phyloP scores from a whole-genome alignment of 1,140 invertebrate genomes.

The Chymomyza costata region DNA sequence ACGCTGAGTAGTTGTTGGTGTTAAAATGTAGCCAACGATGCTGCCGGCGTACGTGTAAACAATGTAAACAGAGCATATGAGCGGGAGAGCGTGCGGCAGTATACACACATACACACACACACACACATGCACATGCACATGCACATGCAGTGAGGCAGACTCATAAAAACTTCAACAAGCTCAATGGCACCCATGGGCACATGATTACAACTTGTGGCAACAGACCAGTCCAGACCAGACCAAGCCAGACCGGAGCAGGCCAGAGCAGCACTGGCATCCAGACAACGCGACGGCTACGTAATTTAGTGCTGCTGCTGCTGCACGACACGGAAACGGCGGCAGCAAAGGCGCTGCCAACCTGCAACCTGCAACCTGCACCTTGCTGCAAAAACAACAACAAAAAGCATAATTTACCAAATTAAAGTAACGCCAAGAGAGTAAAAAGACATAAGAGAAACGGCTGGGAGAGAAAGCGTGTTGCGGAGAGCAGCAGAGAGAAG shows the following conservation, averaged over 20 bases:
- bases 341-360: too few species aligned
- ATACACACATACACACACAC: background rate
- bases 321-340: constrained; percentile 1
- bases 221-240: constrained; percentile 21
- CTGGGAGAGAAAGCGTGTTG: background rate
- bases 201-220: constrained; percentile 62
- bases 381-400: constrained; percentile 54
- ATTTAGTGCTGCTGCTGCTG: constrained; percentile 21
- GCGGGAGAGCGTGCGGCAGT: background rate
- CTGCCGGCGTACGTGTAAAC: constrained; percentile 58
- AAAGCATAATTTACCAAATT: constrained; percentile 65
- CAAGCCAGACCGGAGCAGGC: constrained; percentile 18
- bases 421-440: constrained; percentile 39
- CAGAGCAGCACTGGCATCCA: background rate
- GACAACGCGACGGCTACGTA: constrained; percentile 12
- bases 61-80: constrained; percentile 38
- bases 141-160: constrained; percentile 43
- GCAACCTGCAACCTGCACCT: too few species aligned
- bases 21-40: constrained; percentile 12
- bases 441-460: too few species aligned
- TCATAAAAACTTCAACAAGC: constrained; percentile 70
- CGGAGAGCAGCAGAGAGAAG: background rate
- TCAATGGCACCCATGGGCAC: constrained; percentile 64
- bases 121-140: constrained; percentile 22
- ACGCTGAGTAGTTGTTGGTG: constrained; percentile 3